Evolutionary conservation across 2,888 invertebrate genomes (phyloP), one percentile per base, ranked within the genome.

Genomic region (Erebia epiphron): DNA sequence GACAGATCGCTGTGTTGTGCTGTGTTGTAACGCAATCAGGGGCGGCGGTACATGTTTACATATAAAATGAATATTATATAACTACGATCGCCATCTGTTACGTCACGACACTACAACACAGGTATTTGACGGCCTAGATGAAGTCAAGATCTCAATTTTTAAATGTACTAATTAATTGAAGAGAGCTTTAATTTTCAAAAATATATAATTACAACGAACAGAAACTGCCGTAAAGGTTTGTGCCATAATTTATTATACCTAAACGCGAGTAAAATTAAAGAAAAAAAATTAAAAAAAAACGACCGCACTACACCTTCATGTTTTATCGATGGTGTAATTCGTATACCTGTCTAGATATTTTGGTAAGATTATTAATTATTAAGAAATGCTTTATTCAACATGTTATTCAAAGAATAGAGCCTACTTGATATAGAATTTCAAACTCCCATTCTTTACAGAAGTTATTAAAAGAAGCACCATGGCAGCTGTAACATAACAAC

Each of bases 171-270:
- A 35, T 35, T 52, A 16, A 52, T 52, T 52, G 52, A 52, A 52
- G 9, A 61, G 43, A 61, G 60, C 46, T 61, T 61, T 61, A 46
- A 61, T 46, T 46, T 61, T 61, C 46, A 61, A 35, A 26, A 21
- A 35, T 14, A 60, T 41, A 60, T 41, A 7, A 60, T n/a, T n/a
- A 60, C 60, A 60, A 60, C 41, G 60, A 41, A 60, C 41, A 43
- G 4, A 60, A n/a, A 41, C 41, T 43, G 60, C 60, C 60, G 43
- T 41, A 43, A 41, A 13, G 9, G 16, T 60, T 60, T 41, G 60
- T 41, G 60, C 41, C 60, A 41, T 60, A 16, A 7, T 58, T 35
- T 5, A 8, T 8, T n/a, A 21, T 5, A 8, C n/a, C 8, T 16
- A 1, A 4, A 21, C 13, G 14, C 26, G 13, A 57, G 11, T 10